These are phyloP conservation scores for Priapulus caudatus DNA, from an alignment of 2,888 invertebrate genomes.

Conservation along the genomic window DNA sequence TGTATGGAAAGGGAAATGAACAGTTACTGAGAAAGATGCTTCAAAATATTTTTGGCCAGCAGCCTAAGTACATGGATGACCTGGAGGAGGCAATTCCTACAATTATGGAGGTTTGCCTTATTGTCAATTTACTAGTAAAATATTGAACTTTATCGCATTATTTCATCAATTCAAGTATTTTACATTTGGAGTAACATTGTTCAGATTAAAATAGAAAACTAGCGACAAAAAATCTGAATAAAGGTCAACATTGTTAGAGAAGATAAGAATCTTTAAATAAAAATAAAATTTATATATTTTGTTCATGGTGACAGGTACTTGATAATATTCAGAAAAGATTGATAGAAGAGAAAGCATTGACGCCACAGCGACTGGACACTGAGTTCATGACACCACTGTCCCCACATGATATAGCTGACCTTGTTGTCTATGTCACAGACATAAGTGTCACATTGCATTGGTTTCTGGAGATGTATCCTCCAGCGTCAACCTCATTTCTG, in stretches of 20 bases:
- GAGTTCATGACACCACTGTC: too few relatives aligned
- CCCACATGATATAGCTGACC: too few relatives aligned
- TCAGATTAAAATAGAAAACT: too few relatives aligned
- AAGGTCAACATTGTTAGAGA: neutral
- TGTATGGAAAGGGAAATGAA: conserved; percentile 55
- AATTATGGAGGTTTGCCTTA: conserved; percentile 33
- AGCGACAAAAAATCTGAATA: neutral
- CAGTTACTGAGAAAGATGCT: conserved; percentile 51
- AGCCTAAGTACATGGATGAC: conserved; percentile 55
- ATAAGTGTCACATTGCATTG: conserved; percentile 53
- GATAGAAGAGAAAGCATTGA: conserved; percentile 22
- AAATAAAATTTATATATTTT: conserved; percentile 9
- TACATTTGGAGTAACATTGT: too few relatives aligned
- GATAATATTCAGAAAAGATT: conserved; percentile 30
- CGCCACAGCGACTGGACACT: conserved; percentile 33
- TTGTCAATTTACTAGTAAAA: too few relatives aligned
- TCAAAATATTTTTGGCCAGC: conserved; percentile 51
- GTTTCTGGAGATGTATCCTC: conserved; percentile 55
- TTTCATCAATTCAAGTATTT: too few relatives aligned
- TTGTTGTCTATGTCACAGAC: conserved; percentile 56
- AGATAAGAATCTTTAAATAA: conserved; percentile 32
- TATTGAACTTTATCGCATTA: too few relatives aligned
- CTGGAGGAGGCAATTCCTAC: conserved; percentile 32
- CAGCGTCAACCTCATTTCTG: conserved; percentile 45
- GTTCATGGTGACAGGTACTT: conserved; percentile 35